Evolutionary conservation across 2,888 invertebrate genomes (phyloP), one percentile per base, ranked within the genome.

Genomic region (Tortrix viridana): DNA sequence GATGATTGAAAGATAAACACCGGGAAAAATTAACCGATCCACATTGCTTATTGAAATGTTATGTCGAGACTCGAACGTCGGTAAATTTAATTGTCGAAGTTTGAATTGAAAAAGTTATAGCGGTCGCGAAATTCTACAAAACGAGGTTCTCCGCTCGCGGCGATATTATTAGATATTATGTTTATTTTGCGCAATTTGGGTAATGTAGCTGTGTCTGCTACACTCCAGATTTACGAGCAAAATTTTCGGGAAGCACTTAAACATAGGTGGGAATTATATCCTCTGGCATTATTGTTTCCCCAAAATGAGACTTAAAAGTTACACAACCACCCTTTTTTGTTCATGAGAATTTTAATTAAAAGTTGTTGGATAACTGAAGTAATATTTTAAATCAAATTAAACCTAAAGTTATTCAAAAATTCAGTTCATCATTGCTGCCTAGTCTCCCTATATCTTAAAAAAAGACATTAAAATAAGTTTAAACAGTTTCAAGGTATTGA

Each of bases 41-140:
- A 49, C 65, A 76, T 76, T 76, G 80, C 77, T 85, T 85, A 87
- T 87, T 87, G 86, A 89, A 89, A 88, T 85, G 82, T 85, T 85
- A 84, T 82, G 81, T 86, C 81, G 78, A 80, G 81, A 82, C 85
- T 82, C 81, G 75, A 73, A 78, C 65, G 68, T 68, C 44, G 84
- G 82, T 85, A 86, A 87, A 90, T 89, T 89, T 89, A 89, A 89
- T 90, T 90, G 89, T 86, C 80, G 81, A 89, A 90, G 89, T 90
- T 90, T 79, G 82, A 86, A 90, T 90, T 90, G 88, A 90, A 90
- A 90, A 90, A 90, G 90, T 90, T 90, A 84, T 73, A 77, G 80
- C 80, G 85, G 86, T 83, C 84, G 82, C 84, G 84, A 88, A 88
- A 86, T 87, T 88, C 79, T 75, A 78, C 81, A 67, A 69, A 65